Evolutionary conservation across 2,113 vertebrate species (phyloP), one percentile per base, ranked within the genome.

Genomic region (Tonatia bakeri): DNA sequence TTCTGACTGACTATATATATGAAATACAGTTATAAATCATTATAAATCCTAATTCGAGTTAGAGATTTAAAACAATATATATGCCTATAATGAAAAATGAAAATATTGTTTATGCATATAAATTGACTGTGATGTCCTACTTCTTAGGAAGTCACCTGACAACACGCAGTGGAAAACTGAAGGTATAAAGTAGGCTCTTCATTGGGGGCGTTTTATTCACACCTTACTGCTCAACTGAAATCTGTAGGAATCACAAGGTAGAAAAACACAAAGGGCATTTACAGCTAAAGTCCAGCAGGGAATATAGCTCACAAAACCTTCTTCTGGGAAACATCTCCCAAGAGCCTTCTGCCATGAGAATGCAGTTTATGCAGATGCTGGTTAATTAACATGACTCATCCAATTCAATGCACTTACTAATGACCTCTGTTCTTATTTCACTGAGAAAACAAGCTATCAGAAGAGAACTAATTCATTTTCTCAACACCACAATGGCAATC

Each of bases 391-490:
- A 36, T 64, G 83, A 91, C 31, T 83, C 76, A 91, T 45, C 50
- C 14, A 38, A 64, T 87, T 61, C 36, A 65, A 24, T 65, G 45
- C 28, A 92, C 54, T 88, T 84, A 22, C 36, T 80, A 70, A 80
- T 73, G 72, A 92, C 72, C 64, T 80, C 14, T 0, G 26, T 83
- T 43, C 88, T 91, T 85, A 59, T 52, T 75, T 85, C 56, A 80
- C 72, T 9, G 31, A 94, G 73, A 85, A 89, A 93, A 52, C 73
- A 83, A 75, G 19, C 73, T 90, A 90, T 76, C 52, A 81, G n/a
- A 40, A 83, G 38, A 96, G 22, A 94, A 73, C 47, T n/a, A 89
- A 92, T 56, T 73, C 26, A 67, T 89, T n/a, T 80, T 93, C 80
- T 84, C 65, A 33, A 28, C 28, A 86, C 36, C n/a, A 47, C 67